Percentiles rank a stretch among this genome's conserved stretches.
Evolutionary conservation across 2,888 invertebrate genomes (phyloP).

Genomic region (Ochropleura plecta): DNA sequence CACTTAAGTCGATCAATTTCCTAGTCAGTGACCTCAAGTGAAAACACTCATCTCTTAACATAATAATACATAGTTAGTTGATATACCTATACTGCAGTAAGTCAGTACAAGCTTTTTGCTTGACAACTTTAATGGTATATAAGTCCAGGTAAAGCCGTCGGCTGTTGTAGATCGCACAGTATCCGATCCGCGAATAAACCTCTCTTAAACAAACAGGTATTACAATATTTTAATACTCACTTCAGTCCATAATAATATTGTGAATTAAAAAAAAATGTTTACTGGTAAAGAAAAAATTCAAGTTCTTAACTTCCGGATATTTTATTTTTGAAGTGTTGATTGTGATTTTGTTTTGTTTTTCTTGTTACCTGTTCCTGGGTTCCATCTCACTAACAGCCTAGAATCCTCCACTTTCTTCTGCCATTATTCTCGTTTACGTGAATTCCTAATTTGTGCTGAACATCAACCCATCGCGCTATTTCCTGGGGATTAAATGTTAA

Average conservation of each 20-base stretch:
- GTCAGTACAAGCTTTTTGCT: constrained; percentile 37
- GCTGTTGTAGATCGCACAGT: constrained; percentile 26
- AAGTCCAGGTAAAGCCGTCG: constrained; percentile 29
- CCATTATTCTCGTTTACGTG: background rate
- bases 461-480: background rate
- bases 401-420: background rate
- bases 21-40: constrained; percentile 36
- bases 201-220: constrained; percentile 34
- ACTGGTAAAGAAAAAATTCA: background rate
- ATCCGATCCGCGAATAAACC: constrained; percentile 33
- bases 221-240: background rate
- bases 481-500: background rate
- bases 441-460: no score
- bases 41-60: constrained; percentile 43
- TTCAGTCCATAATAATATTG: background rate
- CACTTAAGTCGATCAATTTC: constrained; percentile 3
- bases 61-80: constrained; percentile 12
- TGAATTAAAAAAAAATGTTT: no score
- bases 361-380: background rate
- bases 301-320: background rate
- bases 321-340: no score
- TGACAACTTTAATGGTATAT: constrained; percentile 45
- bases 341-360: background rate
- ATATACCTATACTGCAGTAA: constrained; percentile 13
- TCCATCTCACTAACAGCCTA: background rate